Evolutionary conservation across 1,140 invertebrate genomes (phyloP).

Genomic region (Prorops nasuta): DNA sequence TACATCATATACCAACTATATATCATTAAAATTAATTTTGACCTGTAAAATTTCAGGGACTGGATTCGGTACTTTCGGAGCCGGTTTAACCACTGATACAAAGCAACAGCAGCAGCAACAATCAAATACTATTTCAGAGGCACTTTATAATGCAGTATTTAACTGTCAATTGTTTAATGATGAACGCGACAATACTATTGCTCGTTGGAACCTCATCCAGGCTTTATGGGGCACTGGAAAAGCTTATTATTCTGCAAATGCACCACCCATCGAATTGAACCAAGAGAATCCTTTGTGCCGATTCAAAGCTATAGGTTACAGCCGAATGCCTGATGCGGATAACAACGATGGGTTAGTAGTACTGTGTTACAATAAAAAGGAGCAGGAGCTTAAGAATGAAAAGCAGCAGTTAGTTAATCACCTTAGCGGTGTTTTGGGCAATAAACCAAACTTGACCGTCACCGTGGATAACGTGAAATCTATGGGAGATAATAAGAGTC

Average conservation of each 20-base stretch:
- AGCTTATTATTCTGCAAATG: constrained; percentile 74
- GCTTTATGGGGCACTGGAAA: constrained; percentile 88
- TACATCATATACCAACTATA: too few relatives aligned
- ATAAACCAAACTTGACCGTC: constrained; percentile 78
- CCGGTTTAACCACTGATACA: constrained; percentile 50
- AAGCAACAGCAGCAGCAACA: constrained; percentile 60
- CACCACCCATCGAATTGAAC: constrained; percentile 76
- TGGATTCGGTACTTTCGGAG: constrained; percentile 29
- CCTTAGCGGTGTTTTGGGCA: constrained; percentile 71
- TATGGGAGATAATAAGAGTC: constrained; percentile 72
- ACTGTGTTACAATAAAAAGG: constrained; percentile 77
- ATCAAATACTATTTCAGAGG: constrained; percentile 66
- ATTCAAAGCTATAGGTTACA: constrained; percentile 92
- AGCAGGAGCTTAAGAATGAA: constrained; percentile 71
- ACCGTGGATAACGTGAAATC: constrained; percentile 75
- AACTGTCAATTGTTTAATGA: constrained; percentile 87
- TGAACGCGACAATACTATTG: constrained; percentile 86
- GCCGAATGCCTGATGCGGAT: constrained; percentile 75
- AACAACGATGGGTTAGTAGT: constrained; percentile 86
- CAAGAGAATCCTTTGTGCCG: constrained; percentile 87
- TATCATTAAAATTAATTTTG: constrained; percentile 1
- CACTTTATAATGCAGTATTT: constrained; percentile 75
- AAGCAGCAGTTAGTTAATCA: constrained; percentile 72
- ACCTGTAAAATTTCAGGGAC: constrained; percentile 21
- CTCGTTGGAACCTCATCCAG: constrained; percentile 92